Evolutionary conservation across 2,888 invertebrate species (phyloP).

Genomic region (Lasioglossum malachurum): DNA sequence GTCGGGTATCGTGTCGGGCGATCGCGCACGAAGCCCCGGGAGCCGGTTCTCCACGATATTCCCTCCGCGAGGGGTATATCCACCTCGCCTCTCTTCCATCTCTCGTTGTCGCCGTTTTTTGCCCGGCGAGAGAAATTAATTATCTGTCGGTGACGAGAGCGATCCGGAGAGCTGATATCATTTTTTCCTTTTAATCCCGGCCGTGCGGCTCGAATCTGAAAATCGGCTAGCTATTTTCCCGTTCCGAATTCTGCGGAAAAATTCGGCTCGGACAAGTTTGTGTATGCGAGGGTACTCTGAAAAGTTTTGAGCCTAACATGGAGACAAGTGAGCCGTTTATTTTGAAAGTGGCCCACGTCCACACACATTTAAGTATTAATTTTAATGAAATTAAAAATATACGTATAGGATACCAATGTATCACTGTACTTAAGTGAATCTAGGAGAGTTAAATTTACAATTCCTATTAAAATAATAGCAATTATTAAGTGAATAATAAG

Average conservation of each 20-base stretch:
- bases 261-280: background rate
- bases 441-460: too few species aligned
- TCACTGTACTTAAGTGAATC: too few species aligned
- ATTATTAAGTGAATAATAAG: too few species aligned
- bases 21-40: slow-evolving; percentile 55
- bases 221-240: background rate
- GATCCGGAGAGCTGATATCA: slow-evolving; percentile 10
- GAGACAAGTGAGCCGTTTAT: too few species aligned
- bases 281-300: background rate
- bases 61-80: slow-evolving; percentile 23
- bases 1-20: slow-evolving; percentile 59
- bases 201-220: background rate
- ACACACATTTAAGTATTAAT: too few species aligned
- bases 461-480: too few species aligned
- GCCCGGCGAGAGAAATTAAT: slow-evolving; percentile 63
- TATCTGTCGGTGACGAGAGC: slow-evolving; percentile 51
- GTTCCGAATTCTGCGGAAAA: background rate
- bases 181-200: background rate
- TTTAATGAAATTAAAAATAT: too few species aligned
- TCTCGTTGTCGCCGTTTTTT: slow-evolving; percentile 28
- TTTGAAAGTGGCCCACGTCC: too few species aligned
- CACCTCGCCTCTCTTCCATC: background rate
- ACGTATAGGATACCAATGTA: too few species aligned
- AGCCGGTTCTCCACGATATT: slow-evolving; percentile 24
- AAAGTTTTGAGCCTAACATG: too few species aligned